Evolutionary conservation across 1,140 invertebrate species (phyloP).

Genomic region (Gonatopus flavifemur): DNA sequence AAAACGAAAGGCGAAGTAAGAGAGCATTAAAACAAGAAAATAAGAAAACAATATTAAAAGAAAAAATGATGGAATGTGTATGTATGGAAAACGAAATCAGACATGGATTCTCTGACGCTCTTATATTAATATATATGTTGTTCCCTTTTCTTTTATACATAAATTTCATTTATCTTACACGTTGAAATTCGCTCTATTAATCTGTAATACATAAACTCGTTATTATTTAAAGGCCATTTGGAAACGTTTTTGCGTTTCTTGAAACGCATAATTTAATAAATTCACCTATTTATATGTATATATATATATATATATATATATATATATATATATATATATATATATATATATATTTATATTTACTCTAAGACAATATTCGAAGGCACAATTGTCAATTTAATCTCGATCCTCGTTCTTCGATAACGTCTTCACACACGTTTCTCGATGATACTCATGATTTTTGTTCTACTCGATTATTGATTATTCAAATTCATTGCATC

Average conservation of each 20-base stretch:
- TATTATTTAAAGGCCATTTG: conserved; percentile 26
- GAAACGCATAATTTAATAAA: conserved; percentile 32
- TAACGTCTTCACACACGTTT: background rate
- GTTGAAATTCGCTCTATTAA: conserved; percentile 13
- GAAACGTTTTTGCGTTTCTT: conserved; percentile 29
- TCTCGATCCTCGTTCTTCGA: background rate
- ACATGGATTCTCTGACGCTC: conserved; percentile 35
- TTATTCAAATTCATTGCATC: too few species aligned
- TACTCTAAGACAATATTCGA: conserved; percentile 23
- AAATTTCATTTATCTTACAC: conserved; percentile 18
- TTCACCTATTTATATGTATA: conserved; percentile 25
- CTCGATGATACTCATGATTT: background rate
- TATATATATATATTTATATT: too few species aligned
- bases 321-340: too few species aligned
- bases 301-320: conserved; percentile 23
- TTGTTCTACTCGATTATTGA: background rate
- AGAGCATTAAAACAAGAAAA: background rate
- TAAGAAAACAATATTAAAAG: background rate
- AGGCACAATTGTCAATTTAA: conserved; percentile 35
- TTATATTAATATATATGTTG: too few species aligned
- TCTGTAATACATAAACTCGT: conserved; percentile 18
- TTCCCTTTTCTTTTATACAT: conserved; percentile 2
- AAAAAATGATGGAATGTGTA: conserved; percentile 44
- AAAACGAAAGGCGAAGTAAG: background rate
- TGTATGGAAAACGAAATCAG: conserved; percentile 43